A percentile compares a stretch with the other conserved stretches of the same genome.
Conservation (phyloP, 2,888 invertebrate species). For the Trisateles emortualis region DNA sequence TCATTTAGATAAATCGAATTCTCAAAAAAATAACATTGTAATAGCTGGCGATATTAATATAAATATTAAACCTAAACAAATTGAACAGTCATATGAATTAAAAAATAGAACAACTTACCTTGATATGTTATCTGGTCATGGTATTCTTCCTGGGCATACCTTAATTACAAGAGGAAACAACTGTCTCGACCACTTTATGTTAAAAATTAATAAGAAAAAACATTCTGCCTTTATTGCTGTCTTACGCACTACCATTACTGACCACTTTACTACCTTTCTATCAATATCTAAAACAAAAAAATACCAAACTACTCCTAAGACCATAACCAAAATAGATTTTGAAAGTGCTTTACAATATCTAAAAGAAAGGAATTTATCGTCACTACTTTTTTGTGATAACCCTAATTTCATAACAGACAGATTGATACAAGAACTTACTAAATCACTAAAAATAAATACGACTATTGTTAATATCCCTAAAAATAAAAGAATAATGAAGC, state of each 20-base stretch:
- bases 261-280: too few relatives aligned
- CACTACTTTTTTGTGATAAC: slow-evolving; percentile 12
- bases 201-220: slow-evolving; percentile 4
- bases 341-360: slow-evolving; percentile 1
- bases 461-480: too few relatives aligned
- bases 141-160: slow-evolving; percentile 12
- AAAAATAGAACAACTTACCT: slow-evolving; percentile 11
- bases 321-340: slow-evolving; percentile 3
- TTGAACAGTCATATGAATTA: slow-evolving; percentile 6
- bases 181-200: too few relatives aligned
- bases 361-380: neutral
- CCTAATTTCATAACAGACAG: slow-evolving; percentile 10
- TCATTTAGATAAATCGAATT: slow-evolving; percentile 8
- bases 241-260: slow-evolving; percentile 3
- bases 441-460: too few relatives aligned
- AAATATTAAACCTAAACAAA: slow-evolving; percentile 1
- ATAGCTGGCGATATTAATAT: slow-evolving; percentile 8
- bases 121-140: slow-evolving; percentile 5
- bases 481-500: too few relatives aligned
- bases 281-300: slow-evolving; percentile 11
- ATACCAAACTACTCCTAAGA: neutral
- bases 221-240: slow-evolving; percentile 1
- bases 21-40: neutral
- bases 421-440: neutral
- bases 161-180: slow-evolving; percentile 12